Percentiles rank a stretch among this genome's conserved stretches.
Evolutionary conservation across 2,888 invertebrate species (phyloP).

Genomic region (Sclerodermus sp.): DNA sequence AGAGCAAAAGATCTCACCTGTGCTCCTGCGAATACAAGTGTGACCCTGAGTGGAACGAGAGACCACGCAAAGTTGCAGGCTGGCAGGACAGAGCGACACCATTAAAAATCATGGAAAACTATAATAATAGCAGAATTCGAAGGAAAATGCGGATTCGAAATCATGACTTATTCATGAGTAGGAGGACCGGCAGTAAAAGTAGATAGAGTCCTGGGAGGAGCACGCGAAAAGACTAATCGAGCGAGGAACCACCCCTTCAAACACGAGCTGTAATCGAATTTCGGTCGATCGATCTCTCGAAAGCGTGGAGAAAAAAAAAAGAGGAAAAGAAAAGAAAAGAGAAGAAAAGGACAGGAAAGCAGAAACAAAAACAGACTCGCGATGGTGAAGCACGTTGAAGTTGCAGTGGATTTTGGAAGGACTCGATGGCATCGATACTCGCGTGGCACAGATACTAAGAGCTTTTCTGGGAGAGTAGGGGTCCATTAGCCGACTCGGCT

Average conservation of each 20-base stretch:
- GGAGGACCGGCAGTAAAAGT: not conserved
- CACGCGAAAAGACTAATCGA: slow-evolving; percentile 2
- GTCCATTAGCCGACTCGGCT: slow-evolving; percentile 58
- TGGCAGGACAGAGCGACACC: too few species aligned
- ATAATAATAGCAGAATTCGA: not conserved
- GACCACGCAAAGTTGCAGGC: too few species aligned
- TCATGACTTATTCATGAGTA: slow-evolving; percentile 1
- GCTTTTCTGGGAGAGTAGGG: slow-evolving; percentile 54
- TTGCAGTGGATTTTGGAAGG: slow-evolving; percentile 36
- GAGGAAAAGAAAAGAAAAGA: too few species aligned
- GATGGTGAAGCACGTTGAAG: not conserved
- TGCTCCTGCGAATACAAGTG: too few species aligned
- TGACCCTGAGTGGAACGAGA: too few species aligned
- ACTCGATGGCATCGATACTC: slow-evolving; percentile 52
- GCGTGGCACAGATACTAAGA: slow-evolving; percentile 52
- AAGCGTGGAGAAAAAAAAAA: too few species aligned
- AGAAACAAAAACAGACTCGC: too few species aligned
- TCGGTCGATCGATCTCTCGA: not conserved
- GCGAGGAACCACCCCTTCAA: slow-evolving; percentile 1
- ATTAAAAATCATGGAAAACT: not conserved
- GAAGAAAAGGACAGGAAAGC: too few species aligned
- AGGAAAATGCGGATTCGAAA: slow-evolving; percentile 1
- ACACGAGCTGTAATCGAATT: slow-evolving; percentile 1
- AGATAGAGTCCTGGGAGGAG: not conserved
- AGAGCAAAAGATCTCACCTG: too few species aligned